A percentile compares a stretch with the other conserved stretches of the same genome.
Conservation (phyloP, 2,888 invertebrate genomes). For the Dynastes hyllus region DNA sequence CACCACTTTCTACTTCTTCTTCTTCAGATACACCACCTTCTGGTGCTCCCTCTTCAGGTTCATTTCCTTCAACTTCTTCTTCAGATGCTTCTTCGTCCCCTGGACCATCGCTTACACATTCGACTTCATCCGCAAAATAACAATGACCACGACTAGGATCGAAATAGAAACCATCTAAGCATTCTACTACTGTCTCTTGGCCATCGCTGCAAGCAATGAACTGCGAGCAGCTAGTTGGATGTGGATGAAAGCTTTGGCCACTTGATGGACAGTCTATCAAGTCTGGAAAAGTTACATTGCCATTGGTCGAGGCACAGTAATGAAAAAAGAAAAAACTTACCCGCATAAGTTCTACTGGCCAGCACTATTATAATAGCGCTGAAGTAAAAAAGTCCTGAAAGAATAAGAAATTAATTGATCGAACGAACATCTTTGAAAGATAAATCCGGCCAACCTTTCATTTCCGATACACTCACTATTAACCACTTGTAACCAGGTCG, state of each 20-base stretch:
- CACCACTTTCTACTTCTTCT: slow-evolving; percentile 10
- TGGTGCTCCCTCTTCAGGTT: background rate
- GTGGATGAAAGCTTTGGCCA: slow-evolving; percentile 35
- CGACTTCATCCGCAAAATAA: slow-evolving; percentile 25
- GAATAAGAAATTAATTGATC: background rate
- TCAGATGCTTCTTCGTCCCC: background rate
- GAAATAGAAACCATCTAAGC: slow-evolving; percentile 22
- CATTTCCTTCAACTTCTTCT: background rate
- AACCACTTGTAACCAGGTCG: background rate
- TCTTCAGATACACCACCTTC: slow-evolving; percentile 2
- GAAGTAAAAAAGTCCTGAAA: slow-evolving; percentile 31
- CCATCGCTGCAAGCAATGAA: slow-evolving; percentile 38
- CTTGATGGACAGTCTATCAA: slow-evolving; percentile 23
- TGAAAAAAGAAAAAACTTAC: background rate
- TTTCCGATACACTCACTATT: background rate
- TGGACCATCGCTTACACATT: slow-evolving; percentile 1
- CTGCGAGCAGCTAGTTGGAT: slow-evolving; percentile 32
- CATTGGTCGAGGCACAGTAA: no score
- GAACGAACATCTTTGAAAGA: background rate
- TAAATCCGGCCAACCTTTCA: slow-evolving; percentile 31
- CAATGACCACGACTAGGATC: slow-evolving; percentile 24
- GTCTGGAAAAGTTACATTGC: slow-evolving; percentile 1
- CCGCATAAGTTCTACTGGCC: background rate
- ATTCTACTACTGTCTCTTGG: background rate
- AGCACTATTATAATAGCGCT: slow-evolving; percentile 1